phyloP scores from a whole-genome alignment of 2,113 vertebrate genomes.

The Upupa epops region DNA sequence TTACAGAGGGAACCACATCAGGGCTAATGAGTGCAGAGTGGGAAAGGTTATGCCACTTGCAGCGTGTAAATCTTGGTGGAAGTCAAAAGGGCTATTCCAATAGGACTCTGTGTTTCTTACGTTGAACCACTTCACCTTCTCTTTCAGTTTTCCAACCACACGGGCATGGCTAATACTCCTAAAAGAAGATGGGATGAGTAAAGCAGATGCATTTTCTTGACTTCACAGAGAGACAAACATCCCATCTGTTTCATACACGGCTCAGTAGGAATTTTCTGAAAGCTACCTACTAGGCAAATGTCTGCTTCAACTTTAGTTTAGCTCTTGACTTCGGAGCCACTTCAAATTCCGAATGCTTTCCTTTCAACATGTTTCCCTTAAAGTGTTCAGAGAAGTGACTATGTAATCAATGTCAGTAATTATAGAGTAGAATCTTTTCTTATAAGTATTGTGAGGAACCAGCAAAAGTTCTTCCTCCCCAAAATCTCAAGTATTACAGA shows the following conservation, averaged over 20 bases:
- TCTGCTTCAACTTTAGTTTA: constrained; percentile 40
- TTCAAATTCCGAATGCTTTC: constrained; percentile 39
- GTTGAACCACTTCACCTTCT: neutral
- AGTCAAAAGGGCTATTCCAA: neutral
- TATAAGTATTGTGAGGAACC: neutral
- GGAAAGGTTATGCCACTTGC: neutral
- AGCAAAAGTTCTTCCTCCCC: neutral
- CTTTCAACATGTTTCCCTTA: constrained; percentile 29
- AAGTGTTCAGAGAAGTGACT: constrained; percentile 34
- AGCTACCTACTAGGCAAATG: constrained; percentile 27
- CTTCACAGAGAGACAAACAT: constrained; percentile 34
- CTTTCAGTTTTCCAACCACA: neutral
- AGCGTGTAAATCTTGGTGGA: neutral
- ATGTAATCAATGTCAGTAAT: constrained; percentile 17
- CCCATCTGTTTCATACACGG: neutral
- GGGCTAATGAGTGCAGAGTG: neutral
- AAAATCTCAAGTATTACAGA: too few species aligned
- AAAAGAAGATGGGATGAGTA: constrained; percentile 11
- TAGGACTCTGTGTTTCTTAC: neutral
- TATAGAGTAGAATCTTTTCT: neutral
- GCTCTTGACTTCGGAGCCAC: constrained; percentile 9
- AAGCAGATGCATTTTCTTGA: constrained; percentile 22
- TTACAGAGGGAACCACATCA: too few species aligned
- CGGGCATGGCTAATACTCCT: neutral
- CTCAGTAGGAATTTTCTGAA: constrained; percentile 20